phyloP scores from a whole-genome alignment of 1,140 invertebrate species.

The Lepidotrigona ventralis region DNA sequence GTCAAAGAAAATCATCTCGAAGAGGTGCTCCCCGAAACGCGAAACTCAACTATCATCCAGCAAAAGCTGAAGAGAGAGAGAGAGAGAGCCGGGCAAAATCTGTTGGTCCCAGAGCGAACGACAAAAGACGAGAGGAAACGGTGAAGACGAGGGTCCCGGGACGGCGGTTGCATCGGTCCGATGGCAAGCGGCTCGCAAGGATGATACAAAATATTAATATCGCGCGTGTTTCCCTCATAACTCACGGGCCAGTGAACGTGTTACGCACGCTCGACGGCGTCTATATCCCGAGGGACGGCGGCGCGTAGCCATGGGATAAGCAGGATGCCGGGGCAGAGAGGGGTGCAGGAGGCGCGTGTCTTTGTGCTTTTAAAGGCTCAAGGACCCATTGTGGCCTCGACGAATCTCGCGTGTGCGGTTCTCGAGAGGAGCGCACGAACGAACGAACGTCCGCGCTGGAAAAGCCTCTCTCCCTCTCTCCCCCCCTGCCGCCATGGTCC shows the following conservation, averaged over 20 bases:
- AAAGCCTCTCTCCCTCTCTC: constrained; percentile 52
- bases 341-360: constrained; percentile 64
- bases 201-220: constrained; percentile 82
- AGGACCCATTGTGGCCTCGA: constrained; percentile 71
- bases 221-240: constrained; percentile 78
- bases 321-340: constrained; percentile 67
- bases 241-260: constrained; percentile 77
- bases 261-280: constrained; percentile 78
- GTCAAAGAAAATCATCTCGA: neutral
- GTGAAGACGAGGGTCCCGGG: constrained; percentile 56
- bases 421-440: constrained; percentile 39
- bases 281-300: constrained; percentile 74
- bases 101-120: constrained; percentile 54
- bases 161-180: constrained; percentile 55
- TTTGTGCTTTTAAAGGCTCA: constrained; percentile 74
- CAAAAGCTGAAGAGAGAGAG: neutral
- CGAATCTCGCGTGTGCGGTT: constrained; percentile 20
- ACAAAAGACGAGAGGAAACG: constrained; percentile 71
- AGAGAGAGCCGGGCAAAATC: neutral
- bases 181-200: constrained; percentile 68
- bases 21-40: neutral
- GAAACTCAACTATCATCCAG: neutral
- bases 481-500: neutral
- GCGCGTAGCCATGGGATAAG: constrained; percentile 68
- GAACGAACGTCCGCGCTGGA: constrained; percentile 40